phyloP scores from a whole-genome alignment of 2,888 invertebrate genomes.

The Ptychoptera albimana region DNA sequence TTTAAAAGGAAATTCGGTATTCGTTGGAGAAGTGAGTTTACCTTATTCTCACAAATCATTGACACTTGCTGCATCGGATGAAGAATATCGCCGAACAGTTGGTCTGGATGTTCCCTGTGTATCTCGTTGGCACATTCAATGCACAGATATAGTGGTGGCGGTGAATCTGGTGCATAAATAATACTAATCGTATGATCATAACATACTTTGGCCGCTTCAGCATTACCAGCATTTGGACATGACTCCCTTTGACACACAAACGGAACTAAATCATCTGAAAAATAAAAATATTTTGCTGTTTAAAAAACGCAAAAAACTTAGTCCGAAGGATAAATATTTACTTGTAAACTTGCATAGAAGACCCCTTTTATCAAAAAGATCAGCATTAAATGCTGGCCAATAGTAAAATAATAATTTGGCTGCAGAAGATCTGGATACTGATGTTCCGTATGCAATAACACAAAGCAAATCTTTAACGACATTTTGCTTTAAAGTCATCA shows the following conservation, averaged over 20 bases:
- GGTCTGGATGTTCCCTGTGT: constrained; percentile 71
- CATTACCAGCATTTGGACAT: constrained; percentile 74
- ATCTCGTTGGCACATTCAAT: constrained; percentile 91
- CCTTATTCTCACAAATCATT: constrained; percentile 87
- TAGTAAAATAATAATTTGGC: constrained; percentile 96
- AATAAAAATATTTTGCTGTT: constrained; percentile 1
- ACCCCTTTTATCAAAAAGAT: constrained; percentile 77
- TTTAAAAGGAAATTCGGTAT: background rate
- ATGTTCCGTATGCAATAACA: constrained; percentile 93
- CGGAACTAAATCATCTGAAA: constrained; percentile 52
- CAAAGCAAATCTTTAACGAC: constrained; percentile 86
- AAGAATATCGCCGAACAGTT: constrained; percentile 70
- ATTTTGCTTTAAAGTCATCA: constrained; percentile 85
- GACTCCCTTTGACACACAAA: constrained; percentile 82
- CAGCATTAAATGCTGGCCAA: constrained; percentile 95
- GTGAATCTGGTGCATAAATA: constrained; percentile 67
- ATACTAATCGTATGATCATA: constrained; percentile 85
- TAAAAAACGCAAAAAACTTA: constrained; percentile 9
- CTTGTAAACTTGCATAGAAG: constrained; percentile 77
- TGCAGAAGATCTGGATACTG: constrained; percentile 84
- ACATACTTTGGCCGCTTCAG: constrained; percentile 85
- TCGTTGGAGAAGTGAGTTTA: constrained; percentile 28
- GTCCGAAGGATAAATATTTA: constrained; percentile 27
- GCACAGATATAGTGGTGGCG: constrained; percentile 90
- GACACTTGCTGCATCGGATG: constrained; percentile 92